Percentiles rank a stretch among this genome's conserved stretches.
Evolutionary conservation across 2,888 invertebrate species (phyloP).

Genomic region (Cinara cedri): DNA sequence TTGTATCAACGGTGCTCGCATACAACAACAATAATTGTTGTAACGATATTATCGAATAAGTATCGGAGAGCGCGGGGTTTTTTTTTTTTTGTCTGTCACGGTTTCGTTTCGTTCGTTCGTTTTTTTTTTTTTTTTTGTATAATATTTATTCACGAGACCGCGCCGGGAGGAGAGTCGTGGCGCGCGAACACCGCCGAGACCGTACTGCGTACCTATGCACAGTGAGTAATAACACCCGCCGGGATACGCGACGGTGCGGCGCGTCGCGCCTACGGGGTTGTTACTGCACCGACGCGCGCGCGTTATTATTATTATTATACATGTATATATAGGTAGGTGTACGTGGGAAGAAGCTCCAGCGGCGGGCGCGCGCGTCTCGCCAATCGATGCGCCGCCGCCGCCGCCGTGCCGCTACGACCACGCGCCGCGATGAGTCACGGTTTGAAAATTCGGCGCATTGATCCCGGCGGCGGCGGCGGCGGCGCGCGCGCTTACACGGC

Average conservation of each 20-base stretch:
- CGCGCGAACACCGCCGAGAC: not conserved
- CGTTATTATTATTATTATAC: conserved; percentile 9
- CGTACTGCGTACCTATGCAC: not conserved
- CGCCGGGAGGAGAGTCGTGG: not conserved
- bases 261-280: conserved; percentile 3
- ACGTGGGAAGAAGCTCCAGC: conserved; percentile 35
- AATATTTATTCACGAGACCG: not conserved
- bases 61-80: no score
- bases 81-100: no score
- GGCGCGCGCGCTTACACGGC: not conserved
- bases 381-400: conserved; percentile 48
- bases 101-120: no score
- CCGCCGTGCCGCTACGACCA: not conserved
- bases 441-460: conserved; percentile 44
- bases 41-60: no score
- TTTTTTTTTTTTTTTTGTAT: no score
- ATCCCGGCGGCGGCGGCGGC: conserved; percentile 36
- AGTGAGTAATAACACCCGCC: not conserved
- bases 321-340: no score
- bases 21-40: no score
- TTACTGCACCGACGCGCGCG: conserved; percentile 40
- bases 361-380: conserved; percentile 50
- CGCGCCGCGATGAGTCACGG: conserved; percentile 47
- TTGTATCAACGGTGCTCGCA: no score
- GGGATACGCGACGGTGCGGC: not conserved